Conservation (phyloP, 2,888 invertebrate species). For the Cataglyphis rosenhaueri region DNA sequence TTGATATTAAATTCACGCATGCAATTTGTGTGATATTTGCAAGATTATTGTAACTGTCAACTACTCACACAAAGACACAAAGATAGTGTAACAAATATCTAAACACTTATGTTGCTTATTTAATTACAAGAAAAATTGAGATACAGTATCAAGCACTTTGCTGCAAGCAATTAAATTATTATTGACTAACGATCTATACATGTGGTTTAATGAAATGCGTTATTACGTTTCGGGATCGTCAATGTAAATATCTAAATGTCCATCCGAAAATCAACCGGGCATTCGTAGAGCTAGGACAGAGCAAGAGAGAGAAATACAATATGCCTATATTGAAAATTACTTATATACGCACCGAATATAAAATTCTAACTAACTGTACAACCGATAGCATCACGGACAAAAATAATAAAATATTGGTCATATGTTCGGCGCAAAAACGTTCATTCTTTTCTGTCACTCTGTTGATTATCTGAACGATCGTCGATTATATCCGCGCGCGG, state of each 20-base stretch:
- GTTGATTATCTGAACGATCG: slow-evolving; percentile 39
- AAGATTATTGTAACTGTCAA: slow-evolving; percentile 4
- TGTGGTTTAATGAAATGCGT: slow-evolving; percentile 48
- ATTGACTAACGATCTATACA: slow-evolving; percentile 48
- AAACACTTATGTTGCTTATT: slow-evolving; percentile 23
- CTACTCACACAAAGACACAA: slow-evolving; percentile 34
- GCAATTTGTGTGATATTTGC: slow-evolving; percentile 21
- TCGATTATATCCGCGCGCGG: slow-evolving; percentile 21
- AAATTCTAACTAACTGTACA: slow-evolving; percentile 34
- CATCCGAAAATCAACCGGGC: slow-evolving; percentile 41
- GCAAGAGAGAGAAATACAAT: slow-evolving; percentile 22
- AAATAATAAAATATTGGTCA: slow-evolving; percentile 27
- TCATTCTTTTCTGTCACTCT: slow-evolving; percentile 7
- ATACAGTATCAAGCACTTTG: slow-evolving; percentile 44
- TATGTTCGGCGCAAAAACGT: slow-evolving; percentile 18
- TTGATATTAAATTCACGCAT: slow-evolving; percentile 1
- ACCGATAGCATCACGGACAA: neutral
- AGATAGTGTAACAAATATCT: slow-evolving; percentile 33
- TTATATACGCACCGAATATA: slow-evolving; percentile 20
- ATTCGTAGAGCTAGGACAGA: slow-evolving; percentile 1
- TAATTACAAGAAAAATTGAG: slow-evolving; percentile 44
- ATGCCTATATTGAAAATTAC: slow-evolving; percentile 36
- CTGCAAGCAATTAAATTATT: slow-evolving; percentile 46
- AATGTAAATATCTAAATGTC: slow-evolving; percentile 51
- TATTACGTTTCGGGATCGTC: slow-evolving; percentile 43